Evolutionary conservation across 2,113 vertebrate species (phyloP).

Genomic region (Verasper variegatus): DNA sequence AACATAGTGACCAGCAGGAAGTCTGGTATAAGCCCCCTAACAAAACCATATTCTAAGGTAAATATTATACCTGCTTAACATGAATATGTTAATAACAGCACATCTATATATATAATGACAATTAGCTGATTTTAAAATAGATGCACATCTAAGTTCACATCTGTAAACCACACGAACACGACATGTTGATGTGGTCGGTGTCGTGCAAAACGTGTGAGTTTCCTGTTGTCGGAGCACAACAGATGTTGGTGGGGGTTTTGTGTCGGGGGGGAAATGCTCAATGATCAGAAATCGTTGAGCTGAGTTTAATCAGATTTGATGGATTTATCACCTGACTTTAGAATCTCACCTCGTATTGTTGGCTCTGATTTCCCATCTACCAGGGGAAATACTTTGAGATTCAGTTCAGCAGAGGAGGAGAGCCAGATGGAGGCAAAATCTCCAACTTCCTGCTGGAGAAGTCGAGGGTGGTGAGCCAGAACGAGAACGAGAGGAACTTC

Average conservation of each 20-base stretch:
- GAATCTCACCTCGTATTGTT: background rate
- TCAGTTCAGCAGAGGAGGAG: conserved; percentile 96
- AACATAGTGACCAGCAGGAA: too few relatives aligned
- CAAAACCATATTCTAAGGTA: too few relatives aligned
- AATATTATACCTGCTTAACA: too few relatives aligned
- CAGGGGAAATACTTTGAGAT: conserved; percentile 99
- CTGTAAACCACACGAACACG: conserved; percentile 24
- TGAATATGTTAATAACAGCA: too few relatives aligned
- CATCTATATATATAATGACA: too few relatives aligned
- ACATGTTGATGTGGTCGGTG: background rate
- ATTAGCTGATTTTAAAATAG: too few relatives aligned
- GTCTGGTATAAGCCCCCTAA: too few relatives aligned
- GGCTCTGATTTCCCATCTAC: background rate
- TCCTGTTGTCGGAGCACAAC: background rate
- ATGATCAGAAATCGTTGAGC: too few relatives aligned
- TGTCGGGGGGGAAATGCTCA: too few relatives aligned
- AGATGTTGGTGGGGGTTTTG: too few relatives aligned
- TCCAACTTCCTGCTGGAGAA: conserved; percentile 98
- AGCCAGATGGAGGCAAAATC: conserved; percentile 96
- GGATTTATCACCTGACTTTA: background rate
- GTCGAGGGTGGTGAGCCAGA: conserved; percentile 95
- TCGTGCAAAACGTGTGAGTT: background rate
- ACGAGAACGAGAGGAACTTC: conserved; percentile 95
- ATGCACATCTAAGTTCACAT: conserved; percentile 25
- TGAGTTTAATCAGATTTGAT: background rate